Evolutionary conservation across 2,888 invertebrate species (phyloP).

Genomic region (Kuschelorhynchus macadamiae): DNA sequence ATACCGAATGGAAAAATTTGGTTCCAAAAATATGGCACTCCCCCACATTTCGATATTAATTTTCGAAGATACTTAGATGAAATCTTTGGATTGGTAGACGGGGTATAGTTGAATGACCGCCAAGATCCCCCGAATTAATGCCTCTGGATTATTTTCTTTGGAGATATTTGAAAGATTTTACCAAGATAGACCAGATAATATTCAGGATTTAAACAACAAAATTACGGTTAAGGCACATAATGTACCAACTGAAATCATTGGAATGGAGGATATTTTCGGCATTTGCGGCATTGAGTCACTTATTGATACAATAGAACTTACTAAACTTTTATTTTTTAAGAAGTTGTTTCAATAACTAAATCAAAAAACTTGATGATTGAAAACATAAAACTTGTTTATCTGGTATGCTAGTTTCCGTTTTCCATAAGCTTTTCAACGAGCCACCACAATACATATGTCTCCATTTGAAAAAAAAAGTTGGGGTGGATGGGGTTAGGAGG

Average conservation of each 20-base stretch:
- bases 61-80: background rate
- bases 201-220: background rate
- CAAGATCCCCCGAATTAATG: no score
- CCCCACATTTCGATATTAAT: background rate
- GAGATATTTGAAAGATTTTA: background rate
- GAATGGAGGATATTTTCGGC: background rate
- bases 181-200: background rate
- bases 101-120: no score
- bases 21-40: background rate
- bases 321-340: background rate
- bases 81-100: constrained; percentile 1
- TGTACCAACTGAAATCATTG: background rate
- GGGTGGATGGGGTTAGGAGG: background rate
- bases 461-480: constrained; percentile 5
- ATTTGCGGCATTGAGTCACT: background rate
- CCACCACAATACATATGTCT: background rate
- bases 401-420: no score
- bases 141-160: constrained; percentile 1
- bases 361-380: no score
- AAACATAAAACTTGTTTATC: background rate
- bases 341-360: background rate
- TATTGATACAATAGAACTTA: background rate
- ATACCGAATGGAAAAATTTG: background rate
- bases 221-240: background rate
- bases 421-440: no score